These are phyloP conservation scores for Magallana ariakensis DNA, from an alignment of 1,140 invertebrate genomes.

Conservation along the genomic window DNA sequence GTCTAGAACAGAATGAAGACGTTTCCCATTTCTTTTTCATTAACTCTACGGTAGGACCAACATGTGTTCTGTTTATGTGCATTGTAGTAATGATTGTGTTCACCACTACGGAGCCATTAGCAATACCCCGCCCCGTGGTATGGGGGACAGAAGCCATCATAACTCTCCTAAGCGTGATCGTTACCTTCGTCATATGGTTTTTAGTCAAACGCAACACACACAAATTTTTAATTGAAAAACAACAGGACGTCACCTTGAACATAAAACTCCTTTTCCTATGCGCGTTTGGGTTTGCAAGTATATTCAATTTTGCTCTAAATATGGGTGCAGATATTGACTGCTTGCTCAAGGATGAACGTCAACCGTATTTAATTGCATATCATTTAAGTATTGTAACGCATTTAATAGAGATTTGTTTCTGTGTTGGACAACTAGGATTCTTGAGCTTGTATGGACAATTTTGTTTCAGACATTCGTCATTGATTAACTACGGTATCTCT, in stretches of 20 bases:
- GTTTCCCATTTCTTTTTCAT: neutral
- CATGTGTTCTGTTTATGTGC: neutral
- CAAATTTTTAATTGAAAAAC: neutral
- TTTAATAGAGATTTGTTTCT: neutral
- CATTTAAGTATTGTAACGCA: neutral
- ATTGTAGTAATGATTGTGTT: constrained; percentile 3
- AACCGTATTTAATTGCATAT: constrained; percentile 4
- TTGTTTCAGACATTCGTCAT: neutral
- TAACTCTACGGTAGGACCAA: neutral
- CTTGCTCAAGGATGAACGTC: neutral
- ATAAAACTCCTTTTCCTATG: neutral
- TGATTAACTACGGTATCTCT: neutral
- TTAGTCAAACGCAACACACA: neutral
- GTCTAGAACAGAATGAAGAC: too few species aligned
- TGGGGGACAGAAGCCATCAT: constrained; percentile 1
- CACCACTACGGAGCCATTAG: neutral
- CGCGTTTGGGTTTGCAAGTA: neutral
- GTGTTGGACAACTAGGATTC: neutral
- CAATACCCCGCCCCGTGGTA: neutral
- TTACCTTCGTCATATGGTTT: neutral
- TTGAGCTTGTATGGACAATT: neutral
- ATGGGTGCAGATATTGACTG: neutral
- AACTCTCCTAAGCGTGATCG: neutral
- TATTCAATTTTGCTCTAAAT: neutral
- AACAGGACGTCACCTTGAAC: neutral